phyloP scores from a whole-genome alignment of 1,140 invertebrate species.

The Battus philenor region DNA sequence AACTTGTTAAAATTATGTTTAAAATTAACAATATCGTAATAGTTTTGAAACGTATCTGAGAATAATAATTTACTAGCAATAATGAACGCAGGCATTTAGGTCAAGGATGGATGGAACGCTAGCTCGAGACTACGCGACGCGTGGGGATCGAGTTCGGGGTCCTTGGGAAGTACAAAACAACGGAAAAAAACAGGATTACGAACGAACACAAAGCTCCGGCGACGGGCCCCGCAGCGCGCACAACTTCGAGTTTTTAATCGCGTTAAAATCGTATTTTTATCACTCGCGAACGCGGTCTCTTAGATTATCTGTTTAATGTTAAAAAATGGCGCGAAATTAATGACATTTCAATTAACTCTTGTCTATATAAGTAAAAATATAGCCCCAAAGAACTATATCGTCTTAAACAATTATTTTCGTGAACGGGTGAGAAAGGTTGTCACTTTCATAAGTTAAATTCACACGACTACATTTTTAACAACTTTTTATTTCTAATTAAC shows the following conservation, averaged over 20 bases:
- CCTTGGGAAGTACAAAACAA: conserved; percentile 15
- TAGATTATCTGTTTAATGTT: neutral
- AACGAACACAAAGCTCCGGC: neutral
- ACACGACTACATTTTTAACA: no score
- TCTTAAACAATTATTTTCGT: no score
- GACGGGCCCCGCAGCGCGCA: neutral
- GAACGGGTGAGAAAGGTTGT: no score
- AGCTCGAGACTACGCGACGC: conserved; percentile 7
- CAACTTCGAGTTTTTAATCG: neutral
- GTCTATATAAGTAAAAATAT: no score
- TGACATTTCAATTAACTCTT: no score
- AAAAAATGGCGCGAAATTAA: no score
- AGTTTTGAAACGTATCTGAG: neutral
- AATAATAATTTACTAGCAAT: conserved; percentile 1
- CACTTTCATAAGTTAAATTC: no score
- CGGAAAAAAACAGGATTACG: conserved; percentile 11
- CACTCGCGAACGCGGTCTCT: neutral
- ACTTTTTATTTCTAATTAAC: no score
- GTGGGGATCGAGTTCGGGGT: conserved; percentile 9
- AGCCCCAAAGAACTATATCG: no score
- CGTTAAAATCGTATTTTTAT: neutral
- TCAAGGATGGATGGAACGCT: conserved; percentile 9
- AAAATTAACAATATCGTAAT: no score
- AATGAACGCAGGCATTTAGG: conserved; percentile 3
- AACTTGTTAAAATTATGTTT: no score